phyloP scores from a whole-genome alignment of 2,113 vertebrate genomes.

The Paratilapia polleni region DNA sequence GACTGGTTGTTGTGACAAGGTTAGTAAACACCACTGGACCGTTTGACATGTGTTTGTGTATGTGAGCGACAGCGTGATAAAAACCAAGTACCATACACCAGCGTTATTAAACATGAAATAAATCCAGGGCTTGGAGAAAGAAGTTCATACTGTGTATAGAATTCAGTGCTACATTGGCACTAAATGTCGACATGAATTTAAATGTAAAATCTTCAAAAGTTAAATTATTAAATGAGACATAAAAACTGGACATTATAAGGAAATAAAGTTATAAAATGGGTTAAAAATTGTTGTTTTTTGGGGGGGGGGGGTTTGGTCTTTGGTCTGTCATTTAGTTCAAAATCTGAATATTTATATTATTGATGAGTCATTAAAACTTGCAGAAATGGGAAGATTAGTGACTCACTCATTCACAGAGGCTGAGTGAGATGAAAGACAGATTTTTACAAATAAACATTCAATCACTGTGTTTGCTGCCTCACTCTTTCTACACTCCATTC shows the following conservation, averaged over 20 bases:
- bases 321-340: not conserved
- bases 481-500: not conserved
- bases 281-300: not conserved
- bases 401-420: not conserved
- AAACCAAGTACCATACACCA: conserved; percentile 39
- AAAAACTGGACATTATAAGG: not conserved
- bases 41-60: conserved; percentile 49
- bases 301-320: too few relatives aligned
- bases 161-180: not conserved
- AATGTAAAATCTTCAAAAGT: not conserved
- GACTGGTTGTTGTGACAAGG: conserved; percentile 64
- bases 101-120: conserved; percentile 27
- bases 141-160: not conserved
- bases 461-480: not conserved
- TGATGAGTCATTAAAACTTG: not conserved
- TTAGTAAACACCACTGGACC: conserved; percentile 47
- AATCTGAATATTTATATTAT: not conserved
- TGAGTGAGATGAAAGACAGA: not conserved
- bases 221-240: not conserved
- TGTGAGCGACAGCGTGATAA: conserved; percentile 31
- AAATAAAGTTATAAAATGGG: not conserved
- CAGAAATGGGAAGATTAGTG: not conserved
- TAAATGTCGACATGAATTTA: not conserved
- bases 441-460: not conserved
- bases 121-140: not conserved